Percentiles rank a stretch among this genome's conserved stretches.
Conservation (phyloP, 2,113 vertebrate species). For the Erinaceus europaeus region DNA sequence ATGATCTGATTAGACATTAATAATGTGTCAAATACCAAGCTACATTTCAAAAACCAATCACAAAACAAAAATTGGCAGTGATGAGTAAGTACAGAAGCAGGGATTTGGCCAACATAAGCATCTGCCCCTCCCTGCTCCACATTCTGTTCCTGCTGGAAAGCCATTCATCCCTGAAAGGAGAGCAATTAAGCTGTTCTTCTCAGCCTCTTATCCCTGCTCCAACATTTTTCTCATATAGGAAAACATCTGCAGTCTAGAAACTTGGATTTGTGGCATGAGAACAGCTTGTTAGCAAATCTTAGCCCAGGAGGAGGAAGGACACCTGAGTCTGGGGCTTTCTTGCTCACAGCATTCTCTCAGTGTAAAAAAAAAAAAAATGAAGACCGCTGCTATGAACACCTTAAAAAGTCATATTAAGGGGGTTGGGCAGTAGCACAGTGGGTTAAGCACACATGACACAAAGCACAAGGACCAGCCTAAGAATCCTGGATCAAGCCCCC, state of each 20-base stretch:
- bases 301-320: background rate
- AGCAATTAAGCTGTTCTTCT: conserved; percentile 18
- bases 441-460: too few species aligned
- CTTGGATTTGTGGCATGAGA: conserved; percentile 7
- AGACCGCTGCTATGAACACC: background rate
- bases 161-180: background rate
- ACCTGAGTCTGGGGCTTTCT: background rate
- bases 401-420: conserved; percentile 34
- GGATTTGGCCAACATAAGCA: conserved; percentile 9
- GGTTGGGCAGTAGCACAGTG: too few species aligned
- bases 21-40: conserved; percentile 16
- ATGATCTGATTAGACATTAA: conserved; percentile 38
- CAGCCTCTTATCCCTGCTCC: background rate
- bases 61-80: conserved; percentile 6
- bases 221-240: background rate
- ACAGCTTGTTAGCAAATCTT: conserved; percentile 2
- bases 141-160: background rate
- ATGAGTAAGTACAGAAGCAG: background rate
- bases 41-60: conserved; percentile 42
- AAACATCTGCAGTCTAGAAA: background rate
- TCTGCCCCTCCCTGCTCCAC: background rate
- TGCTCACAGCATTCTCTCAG: background rate
- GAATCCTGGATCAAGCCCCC: too few species aligned
- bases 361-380: conserved; percentile 12
- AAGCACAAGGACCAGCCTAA: too few species aligned